These are phyloP conservation scores for Laspeyria flexula DNA, from an alignment of 2,888 invertebrate species.

Conservation along the genomic window DNA sequence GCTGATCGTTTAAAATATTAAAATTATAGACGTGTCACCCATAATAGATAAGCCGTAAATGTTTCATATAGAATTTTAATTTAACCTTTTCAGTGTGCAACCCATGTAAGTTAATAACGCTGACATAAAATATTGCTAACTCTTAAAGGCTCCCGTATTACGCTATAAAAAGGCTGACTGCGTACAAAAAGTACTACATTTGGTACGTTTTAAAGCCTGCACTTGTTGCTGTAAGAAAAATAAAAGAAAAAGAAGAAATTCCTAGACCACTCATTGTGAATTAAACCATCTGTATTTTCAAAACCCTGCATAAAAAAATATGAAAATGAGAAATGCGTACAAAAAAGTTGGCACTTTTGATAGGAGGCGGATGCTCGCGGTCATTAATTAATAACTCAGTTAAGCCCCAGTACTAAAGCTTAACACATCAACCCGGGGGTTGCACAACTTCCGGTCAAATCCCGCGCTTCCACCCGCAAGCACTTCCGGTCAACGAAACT, in stretches of 20 bases:
- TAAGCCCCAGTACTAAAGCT: slow-evolving; percentile 74
- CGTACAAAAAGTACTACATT: slow-evolving; percentile 14
- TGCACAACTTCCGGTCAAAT: slow-evolving; percentile 79
- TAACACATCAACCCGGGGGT: slow-evolving; percentile 75
- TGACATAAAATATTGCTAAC: slow-evolving; percentile 14
- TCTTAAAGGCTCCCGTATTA: slow-evolving; percentile 8
- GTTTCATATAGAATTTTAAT: slow-evolving; percentile 12
- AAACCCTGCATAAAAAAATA: slow-evolving; percentile 38
- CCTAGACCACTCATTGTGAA: slow-evolving; percentile 20
- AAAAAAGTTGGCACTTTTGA: slow-evolving; percentile 53
- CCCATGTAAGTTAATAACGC: slow-evolving; percentile 5
- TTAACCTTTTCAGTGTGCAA: too few species aligned
- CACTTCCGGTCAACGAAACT: slow-evolving; percentile 79
- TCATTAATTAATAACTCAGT: slow-evolving; percentile 82
- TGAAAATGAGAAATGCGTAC: slow-evolving; percentile 42
- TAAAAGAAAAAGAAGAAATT: slow-evolving; percentile 18
- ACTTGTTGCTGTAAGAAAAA: slow-evolving; percentile 36
- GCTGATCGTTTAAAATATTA: slow-evolving; percentile 56
- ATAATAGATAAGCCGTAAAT: slow-evolving; percentile 16
- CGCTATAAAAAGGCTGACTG: slow-evolving; percentile 7
- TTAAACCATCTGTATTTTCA: slow-evolving; percentile 28
- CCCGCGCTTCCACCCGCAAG: slow-evolving; percentile 73
- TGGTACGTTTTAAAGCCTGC: slow-evolving; percentile 16
- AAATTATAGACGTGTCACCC: slow-evolving; percentile 13
- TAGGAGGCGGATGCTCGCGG: slow-evolving; percentile 67